Percentiles rank a stretch among this genome's conserved stretches.
Evolutionary conservation across 2,888 invertebrate species (phyloP).

Genomic region (Agonopterix heracliana): DNA sequence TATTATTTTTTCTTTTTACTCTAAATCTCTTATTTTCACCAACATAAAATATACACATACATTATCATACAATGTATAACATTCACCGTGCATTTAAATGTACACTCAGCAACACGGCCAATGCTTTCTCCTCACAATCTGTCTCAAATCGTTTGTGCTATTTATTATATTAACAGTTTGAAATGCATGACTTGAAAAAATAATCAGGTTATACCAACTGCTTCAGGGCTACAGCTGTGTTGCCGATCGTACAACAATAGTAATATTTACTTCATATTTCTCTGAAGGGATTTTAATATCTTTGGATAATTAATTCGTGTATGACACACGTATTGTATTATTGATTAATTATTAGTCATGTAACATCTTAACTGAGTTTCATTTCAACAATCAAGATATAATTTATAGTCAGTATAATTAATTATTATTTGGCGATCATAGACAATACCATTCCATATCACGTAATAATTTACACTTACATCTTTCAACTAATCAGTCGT

Average conservation of each 20-base stretch:
- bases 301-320: slow-evolving; percentile 36
- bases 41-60: slow-evolving; percentile 67
- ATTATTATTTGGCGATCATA: slow-evolving; percentile 72
- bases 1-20: slow-evolving; percentile 55
- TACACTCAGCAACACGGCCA: slow-evolving; percentile 4
- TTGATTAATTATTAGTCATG: slow-evolving; percentile 31
- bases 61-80: slow-evolving; percentile 59
- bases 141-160: neutral
- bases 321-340: slow-evolving; percentile 22
- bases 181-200: neutral
- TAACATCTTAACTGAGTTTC: slow-evolving; percentile 52
- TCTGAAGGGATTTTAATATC: slow-evolving; percentile 41
- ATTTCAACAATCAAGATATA: slow-evolving; percentile 58
- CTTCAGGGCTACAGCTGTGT: neutral
- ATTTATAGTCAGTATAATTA: slow-evolving; percentile 36
- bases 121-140: neutral
- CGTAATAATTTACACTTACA: slow-evolving; percentile 68
- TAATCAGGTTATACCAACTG: neutral
- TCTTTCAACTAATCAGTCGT: slow-evolving; percentile 74
- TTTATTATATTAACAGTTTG: neutral
- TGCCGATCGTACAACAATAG: slow-evolving; percentile 19
- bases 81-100: slow-evolving; percentile 53
- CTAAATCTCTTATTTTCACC: slow-evolving; percentile 52
- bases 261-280: slow-evolving; percentile 30
- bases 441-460: slow-evolving; percentile 67